Conservation (phyloP, 2,797 vertebrate genomes). For the Protosalanx chinensis region DNA sequence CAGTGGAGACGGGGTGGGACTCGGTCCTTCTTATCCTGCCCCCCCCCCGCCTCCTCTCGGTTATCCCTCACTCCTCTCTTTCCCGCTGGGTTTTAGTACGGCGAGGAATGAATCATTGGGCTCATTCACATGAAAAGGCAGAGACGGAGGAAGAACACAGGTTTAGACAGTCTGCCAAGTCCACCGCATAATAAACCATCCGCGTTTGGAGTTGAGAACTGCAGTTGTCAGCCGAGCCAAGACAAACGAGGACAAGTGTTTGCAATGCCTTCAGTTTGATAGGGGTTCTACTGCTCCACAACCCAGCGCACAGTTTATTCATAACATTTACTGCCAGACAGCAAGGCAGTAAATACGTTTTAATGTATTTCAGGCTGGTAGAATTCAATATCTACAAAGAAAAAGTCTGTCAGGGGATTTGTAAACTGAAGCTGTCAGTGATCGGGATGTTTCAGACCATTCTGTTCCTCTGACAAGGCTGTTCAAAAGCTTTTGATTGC, state of each 20-base stretch:
- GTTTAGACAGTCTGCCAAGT: too few relatives aligned
- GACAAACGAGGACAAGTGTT: neutral
- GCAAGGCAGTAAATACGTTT: neutral
- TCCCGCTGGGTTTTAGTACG: neutral
- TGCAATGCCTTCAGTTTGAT: neutral
- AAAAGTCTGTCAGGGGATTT: neutral
- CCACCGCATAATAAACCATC: too few relatives aligned
- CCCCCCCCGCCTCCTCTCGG: constrained; percentile 21
- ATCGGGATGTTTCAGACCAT: constrained; percentile 37
- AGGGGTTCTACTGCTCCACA: neutral
- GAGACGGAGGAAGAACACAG: too few relatives aligned
- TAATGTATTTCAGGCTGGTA: neutral
- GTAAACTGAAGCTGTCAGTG: neutral
- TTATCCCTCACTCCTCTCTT: constrained; percentile 44
- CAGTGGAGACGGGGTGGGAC: too few relatives aligned
- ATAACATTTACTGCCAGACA: too few relatives aligned
- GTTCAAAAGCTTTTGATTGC: constrained; percentile 54
- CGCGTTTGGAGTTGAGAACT: too few relatives aligned
- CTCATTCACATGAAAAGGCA: too few relatives aligned
- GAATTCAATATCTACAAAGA: too few relatives aligned
- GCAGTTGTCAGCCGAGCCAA: too few relatives aligned
- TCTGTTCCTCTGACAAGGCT: constrained; percentile 43
- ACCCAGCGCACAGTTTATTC: too few relatives aligned
- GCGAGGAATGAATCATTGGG: too few relatives aligned
- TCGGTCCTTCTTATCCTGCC: neutral